phyloP scores from a whole-genome alignment of 1,140 invertebrate genomes.

The Macrotrachela quadricornifera region DNA sequence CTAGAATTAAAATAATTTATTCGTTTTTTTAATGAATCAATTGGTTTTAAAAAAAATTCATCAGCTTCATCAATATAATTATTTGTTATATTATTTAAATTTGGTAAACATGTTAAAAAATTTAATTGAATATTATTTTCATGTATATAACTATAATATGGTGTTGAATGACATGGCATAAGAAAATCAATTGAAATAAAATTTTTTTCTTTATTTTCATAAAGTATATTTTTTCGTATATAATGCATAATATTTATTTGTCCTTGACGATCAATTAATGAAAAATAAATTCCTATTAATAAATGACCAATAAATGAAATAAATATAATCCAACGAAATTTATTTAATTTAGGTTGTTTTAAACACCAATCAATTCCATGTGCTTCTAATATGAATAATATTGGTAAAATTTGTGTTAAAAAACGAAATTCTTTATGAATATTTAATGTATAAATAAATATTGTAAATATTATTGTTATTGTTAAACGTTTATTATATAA shows the following conservation, averaged over 20 bases:
- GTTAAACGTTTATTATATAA: too few relatives aligned
- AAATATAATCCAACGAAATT: neutral
- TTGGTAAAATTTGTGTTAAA: slow-evolving; percentile 55
- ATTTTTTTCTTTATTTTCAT: slow-evolving; percentile 34
- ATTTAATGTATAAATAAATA: too few relatives aligned
- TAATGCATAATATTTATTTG: slow-evolving; percentile 49
- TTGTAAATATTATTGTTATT: too few relatives aligned
- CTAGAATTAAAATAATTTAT: slow-evolving; percentile 23
- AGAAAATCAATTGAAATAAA: slow-evolving; percentile 51
- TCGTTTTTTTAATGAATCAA: slow-evolving; percentile 13
- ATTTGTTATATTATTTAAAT: slow-evolving; percentile 34
- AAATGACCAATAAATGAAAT: slow-evolving; percentile 24
- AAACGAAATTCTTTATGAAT: slow-evolving; percentile 85
- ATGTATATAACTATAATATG: slow-evolving; percentile 42
- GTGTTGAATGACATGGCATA: slow-evolving; percentile 80
- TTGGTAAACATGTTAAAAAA: slow-evolving; percentile 71
- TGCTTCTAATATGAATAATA: slow-evolving; percentile 45
- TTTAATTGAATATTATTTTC: slow-evolving; percentile 52
- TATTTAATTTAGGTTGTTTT: neutral
- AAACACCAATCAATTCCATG: neutral
- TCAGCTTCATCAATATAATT: slow-evolving; percentile 57
- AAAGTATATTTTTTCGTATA: slow-evolving; percentile 25
- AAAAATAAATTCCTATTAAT: slow-evolving; percentile 40
- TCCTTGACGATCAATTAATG: slow-evolving; percentile 55
- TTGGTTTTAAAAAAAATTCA: slow-evolving; percentile 50